Percentiles rank a stretch among this genome's conserved stretches.
Evolutionary conservation across 2,113 vertebrate species (phyloP).

Genomic region (Sinocyclocheilus grahami): DNA sequence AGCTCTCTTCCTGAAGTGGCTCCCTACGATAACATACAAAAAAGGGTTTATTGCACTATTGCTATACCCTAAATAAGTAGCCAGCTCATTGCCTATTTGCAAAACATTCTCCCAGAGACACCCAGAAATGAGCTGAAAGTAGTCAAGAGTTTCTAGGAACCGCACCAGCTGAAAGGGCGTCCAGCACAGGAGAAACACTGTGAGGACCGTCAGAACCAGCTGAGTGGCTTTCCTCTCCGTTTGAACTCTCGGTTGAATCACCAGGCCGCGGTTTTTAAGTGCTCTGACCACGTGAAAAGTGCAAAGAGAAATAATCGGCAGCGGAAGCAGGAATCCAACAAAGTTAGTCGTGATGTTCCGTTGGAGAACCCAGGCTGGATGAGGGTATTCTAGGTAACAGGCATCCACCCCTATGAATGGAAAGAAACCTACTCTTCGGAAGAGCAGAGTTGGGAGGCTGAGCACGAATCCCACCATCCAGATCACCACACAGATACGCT

Average conservation of each 20-base stretch:
- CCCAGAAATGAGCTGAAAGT: conserved; percentile 52
- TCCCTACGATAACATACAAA: conserved; percentile 85
- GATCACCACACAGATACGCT: conserved; percentile 61
- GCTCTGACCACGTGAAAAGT: conserved; percentile 63
- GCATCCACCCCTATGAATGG: conserved; percentile 49
- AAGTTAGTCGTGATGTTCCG: conserved; percentile 63
- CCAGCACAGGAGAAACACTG: conserved; percentile 84
- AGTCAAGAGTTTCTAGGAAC: conserved; percentile 76
- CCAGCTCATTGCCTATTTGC: conserved; percentile 74
- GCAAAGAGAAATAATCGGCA: conserved; percentile 63
- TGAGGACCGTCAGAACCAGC: conserved; percentile 81
- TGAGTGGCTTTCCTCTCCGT: conserved; percentile 78
- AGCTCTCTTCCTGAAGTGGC: conserved; percentile 82
- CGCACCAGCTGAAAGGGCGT: conserved; percentile 82
- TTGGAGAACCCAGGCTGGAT: conserved; percentile 59
- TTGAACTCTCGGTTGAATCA: conserved; percentile 68
- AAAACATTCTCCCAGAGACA: conserved; percentile 63
- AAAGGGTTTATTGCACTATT: conserved; percentile 88
- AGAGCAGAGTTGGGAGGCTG: conserved; percentile 58
- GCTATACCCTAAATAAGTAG: conserved; percentile 76
- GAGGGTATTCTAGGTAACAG: conserved; percentile 70
- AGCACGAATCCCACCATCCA: conserved; percentile 60
- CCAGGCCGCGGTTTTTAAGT: conserved; percentile 66
- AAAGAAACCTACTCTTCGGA: conserved; percentile 41
- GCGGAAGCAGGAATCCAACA: conserved; percentile 68